phyloP scores from a whole-genome alignment of 2,888 invertebrate genomes.

The Drosophila sordidapex region DNA sequence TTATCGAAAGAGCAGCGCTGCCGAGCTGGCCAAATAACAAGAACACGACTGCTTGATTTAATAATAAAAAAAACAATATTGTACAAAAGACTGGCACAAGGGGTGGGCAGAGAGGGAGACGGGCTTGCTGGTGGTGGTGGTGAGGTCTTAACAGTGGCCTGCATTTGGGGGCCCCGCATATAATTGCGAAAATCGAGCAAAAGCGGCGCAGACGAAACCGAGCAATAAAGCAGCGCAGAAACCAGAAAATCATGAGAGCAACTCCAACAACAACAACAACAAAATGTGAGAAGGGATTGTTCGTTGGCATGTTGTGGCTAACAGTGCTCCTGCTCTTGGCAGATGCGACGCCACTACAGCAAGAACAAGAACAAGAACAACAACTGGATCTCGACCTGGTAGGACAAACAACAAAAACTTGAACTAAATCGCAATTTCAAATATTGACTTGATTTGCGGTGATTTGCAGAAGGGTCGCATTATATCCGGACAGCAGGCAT shows the following conservation, averaged over 20 bases:
- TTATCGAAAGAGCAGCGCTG: constrained; percentile 54
- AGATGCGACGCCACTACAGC: not conserved
- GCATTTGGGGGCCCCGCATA: constrained; percentile 37
- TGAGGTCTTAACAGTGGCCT: constrained; percentile 5
- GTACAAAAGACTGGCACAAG: constrained; percentile 19
- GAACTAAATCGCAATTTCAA: not conserved
- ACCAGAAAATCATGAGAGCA: constrained; percentile 13
- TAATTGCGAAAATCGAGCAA: constrained; percentile 57
- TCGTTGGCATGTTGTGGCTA: not conserved
- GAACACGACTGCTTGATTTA: constrained; percentile 59
- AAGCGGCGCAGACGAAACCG: constrained; percentile 46
- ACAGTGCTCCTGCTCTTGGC: constrained; percentile 1
- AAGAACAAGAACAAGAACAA: not conserved
- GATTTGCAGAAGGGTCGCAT: constrained; percentile 72
- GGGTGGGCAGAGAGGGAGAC: not conserved
- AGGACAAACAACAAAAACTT: not conserved
- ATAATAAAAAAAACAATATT: constrained; percentile 47
- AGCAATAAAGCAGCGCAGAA: constrained; percentile 35
- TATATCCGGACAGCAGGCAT: constrained; percentile 71
- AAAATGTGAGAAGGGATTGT: constrained; percentile 3
- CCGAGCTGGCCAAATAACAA: constrained; percentile 61
- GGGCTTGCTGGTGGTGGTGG: not conserved
- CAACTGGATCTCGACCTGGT: not conserved
- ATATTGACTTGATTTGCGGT: not conserved
- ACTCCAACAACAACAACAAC: not conserved